phyloP scores from a whole-genome alignment of 2,888 invertebrate genomes.

The Crocallis elinguaria region DNA sequence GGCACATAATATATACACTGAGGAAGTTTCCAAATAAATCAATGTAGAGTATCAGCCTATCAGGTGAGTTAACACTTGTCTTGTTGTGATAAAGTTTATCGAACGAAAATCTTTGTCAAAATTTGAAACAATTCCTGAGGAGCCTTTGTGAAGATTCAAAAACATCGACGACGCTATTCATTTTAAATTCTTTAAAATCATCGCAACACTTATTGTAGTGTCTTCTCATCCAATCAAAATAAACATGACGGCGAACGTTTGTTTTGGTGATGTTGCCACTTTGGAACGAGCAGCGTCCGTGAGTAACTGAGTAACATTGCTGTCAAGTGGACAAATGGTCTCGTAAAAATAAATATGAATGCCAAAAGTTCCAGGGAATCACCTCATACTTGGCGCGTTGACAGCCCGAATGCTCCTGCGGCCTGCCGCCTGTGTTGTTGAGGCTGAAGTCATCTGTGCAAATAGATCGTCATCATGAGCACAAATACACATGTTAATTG shows the following conservation, averaged over 20 bases:
- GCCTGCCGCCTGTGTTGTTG: constrained; percentile 17
- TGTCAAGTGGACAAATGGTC: constrained; percentile 17
- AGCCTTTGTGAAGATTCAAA: background rate
- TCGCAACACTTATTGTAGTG: constrained; percentile 4
- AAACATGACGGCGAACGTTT: constrained; percentile 24
- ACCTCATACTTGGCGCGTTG: constrained; percentile 25
- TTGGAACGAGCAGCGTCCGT: constrained; percentile 6
- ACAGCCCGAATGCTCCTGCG: too few species aligned
- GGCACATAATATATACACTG: constrained; percentile 11
- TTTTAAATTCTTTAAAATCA: constrained; percentile 2
- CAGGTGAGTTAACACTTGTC: constrained; percentile 10
- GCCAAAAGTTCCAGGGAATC: constrained; percentile 31
- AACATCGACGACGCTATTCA: background rate
- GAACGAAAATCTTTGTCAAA: background rate
- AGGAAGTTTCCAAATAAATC: constrained; percentile 22
- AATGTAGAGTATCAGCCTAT: constrained; percentile 4
- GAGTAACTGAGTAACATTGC: constrained; percentile 18
- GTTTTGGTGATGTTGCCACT: constrained; percentile 24
- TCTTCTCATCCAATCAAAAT: constrained; percentile 23
- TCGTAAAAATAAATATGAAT: constrained; percentile 25
- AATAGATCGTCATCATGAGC: constrained; percentile 35
- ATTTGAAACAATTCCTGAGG: too few species aligned
- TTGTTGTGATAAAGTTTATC: background rate
- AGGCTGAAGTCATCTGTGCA: constrained; percentile 39
- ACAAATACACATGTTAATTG: constrained; percentile 22